A percentile compares a stretch with the other conserved stretches of the same genome.
phyloP scores from a whole-genome alignment of 1,140 invertebrate genomes.

The Dolichoris vasculosae region DNA sequence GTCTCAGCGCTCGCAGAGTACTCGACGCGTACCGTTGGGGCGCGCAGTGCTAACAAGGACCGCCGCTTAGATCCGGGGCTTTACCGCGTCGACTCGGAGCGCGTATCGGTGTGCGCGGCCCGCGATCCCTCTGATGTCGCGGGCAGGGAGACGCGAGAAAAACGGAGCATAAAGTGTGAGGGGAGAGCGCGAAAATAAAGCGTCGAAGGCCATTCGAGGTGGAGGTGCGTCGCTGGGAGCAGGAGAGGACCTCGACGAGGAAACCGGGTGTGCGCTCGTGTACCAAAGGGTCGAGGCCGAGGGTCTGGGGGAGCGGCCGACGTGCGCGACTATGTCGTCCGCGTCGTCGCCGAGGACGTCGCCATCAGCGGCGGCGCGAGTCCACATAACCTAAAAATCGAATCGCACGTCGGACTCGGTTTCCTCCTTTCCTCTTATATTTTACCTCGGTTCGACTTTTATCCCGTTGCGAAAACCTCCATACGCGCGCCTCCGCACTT shows the following conservation, averaged over 20 bases:
- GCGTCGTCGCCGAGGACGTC: conserved; percentile 18
- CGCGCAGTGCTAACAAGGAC: not conserved
- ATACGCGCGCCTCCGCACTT: not conserved
- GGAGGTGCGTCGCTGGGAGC: not conserved
- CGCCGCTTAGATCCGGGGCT: not conserved
- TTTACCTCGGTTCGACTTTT: not conserved
- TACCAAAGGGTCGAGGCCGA: not conserved
- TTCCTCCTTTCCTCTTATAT: not conserved
- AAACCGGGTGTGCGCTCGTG: too few relatives aligned
- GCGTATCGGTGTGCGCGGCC: not conserved
- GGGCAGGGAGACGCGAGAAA: not conserved
- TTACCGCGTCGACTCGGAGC: too few relatives aligned
- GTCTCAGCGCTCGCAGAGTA: not conserved
- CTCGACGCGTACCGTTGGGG: not conserved
- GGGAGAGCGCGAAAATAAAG: not conserved
- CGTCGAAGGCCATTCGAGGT: not conserved
- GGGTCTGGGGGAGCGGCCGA: not conserved
- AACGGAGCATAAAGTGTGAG: not conserved
- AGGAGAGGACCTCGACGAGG: not conserved
- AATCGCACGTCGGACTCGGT: not conserved
- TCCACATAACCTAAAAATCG: conserved; percentile 32
- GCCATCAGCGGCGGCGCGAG: conserved; percentile 19
- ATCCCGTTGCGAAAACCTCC: not conserved
- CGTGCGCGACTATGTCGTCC: not conserved
- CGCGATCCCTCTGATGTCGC: too few relatives aligned